Evolutionary conservation across 2,797 vertebrate species (phyloP).

Genomic region (Agapornis canus): DNA sequence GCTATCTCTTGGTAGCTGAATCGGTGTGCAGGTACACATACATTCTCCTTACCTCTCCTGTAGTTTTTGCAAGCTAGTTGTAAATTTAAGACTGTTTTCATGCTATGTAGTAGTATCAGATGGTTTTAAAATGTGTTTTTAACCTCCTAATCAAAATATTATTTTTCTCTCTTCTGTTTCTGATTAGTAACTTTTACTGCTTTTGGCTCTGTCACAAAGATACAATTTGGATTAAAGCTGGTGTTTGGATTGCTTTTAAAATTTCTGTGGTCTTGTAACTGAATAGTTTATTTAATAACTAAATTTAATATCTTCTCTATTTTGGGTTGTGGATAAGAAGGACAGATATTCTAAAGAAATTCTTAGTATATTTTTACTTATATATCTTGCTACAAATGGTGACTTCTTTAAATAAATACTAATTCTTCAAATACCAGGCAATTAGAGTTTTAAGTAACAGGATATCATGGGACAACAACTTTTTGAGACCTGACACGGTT

Average conservation of each 20-base stretch:
- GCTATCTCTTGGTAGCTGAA: background rate
- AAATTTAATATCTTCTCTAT: background rate
- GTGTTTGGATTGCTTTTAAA: background rate
- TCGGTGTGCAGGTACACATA: background rate
- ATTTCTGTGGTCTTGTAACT: background rate
- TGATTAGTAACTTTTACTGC: background rate
- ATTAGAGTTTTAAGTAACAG: background rate
- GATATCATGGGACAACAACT: rapidly evolving
- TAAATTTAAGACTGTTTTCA: background rate
- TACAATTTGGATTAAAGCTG: background rate
- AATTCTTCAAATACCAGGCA: background rate
- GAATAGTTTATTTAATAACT: background rate
- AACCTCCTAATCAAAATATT: background rate
- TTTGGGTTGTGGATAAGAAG: background rate
- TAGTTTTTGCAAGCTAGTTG: background rate
- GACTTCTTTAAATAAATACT: background rate
- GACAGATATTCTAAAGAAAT: background rate
- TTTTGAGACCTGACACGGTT: background rate
- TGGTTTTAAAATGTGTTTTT: background rate
- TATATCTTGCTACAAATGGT: background rate
- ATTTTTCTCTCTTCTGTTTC: conserved; percentile 6
- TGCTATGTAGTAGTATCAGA: background rate
- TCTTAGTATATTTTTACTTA: background rate
- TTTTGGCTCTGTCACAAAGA: background rate
- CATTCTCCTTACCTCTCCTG: background rate